Evolutionary conservation across 2,888 invertebrate genomes (phyloP).

Genomic region (Clusia tigrina): DNA sequence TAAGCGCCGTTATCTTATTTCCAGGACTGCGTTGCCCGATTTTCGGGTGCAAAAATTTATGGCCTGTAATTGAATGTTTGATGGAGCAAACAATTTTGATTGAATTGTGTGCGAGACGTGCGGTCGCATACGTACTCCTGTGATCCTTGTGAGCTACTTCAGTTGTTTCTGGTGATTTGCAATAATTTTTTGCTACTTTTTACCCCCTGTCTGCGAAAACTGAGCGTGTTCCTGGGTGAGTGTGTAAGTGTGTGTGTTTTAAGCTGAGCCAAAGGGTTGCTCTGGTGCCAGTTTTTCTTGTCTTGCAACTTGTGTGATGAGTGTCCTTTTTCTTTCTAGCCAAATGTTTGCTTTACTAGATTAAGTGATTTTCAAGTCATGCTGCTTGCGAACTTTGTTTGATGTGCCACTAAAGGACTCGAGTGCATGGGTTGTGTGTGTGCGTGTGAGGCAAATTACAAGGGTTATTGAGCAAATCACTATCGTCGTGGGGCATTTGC

Average conservation of each 20-base stretch:
- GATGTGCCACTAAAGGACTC: constrained; percentile 49
- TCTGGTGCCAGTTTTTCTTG: constrained; percentile 25
- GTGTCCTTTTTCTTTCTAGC: constrained; percentile 30
- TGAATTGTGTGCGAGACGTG: constrained; percentile 55
- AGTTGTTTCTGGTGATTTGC: constrained; percentile 58
- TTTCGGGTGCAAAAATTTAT: constrained; percentile 45
- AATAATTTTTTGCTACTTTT: constrained; percentile 46
- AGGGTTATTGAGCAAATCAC: constrained; percentile 63
- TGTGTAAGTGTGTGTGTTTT: constrained; percentile 38
- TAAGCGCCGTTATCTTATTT: neutral
- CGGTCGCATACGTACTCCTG: constrained; percentile 18
- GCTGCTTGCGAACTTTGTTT: constrained; percentile 39
- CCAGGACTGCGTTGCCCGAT: constrained; percentile 4
- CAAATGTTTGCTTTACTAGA: constrained; percentile 41
- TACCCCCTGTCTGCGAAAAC: constrained; percentile 32
- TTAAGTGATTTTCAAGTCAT: constrained; percentile 62
- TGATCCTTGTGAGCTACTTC: constrained; percentile 22
- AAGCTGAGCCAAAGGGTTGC: constrained; percentile 13
- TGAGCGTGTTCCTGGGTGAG: constrained; percentile 50
- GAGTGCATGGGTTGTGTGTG: constrained; percentile 41
- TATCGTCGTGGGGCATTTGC: constrained; percentile 23
- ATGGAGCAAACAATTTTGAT: constrained; percentile 62
- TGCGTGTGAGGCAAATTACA: constrained; percentile 53
- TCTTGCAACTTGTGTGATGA: constrained; percentile 18
- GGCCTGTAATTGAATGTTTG: constrained; percentile 60